phyloP scores from a whole-genome alignment of 2,113 vertebrate genomes.

The Hemiscyllium ocellatum region DNA sequence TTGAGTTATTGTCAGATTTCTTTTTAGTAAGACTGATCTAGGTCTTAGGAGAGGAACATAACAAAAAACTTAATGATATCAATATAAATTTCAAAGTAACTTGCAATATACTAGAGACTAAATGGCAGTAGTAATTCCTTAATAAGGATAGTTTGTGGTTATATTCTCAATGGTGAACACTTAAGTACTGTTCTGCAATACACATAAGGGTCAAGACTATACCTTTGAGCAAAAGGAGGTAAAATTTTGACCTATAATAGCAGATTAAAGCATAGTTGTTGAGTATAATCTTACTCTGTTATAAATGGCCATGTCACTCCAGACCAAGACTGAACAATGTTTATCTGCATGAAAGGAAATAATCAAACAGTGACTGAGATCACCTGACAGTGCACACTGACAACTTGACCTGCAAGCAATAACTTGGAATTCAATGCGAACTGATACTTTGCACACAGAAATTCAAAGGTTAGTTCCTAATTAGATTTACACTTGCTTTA shows the following conservation, averaged over 20 bases:
- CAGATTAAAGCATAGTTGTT: not conserved
- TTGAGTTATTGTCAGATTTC: not conserved
- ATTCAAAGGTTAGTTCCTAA: not conserved
- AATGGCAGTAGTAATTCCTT: not conserved
- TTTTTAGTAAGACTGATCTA: no score
- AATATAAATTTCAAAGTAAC: not conserved
- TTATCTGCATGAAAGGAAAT: conserved; percentile 6
- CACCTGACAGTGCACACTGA: not conserved
- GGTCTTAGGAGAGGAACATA: no score
- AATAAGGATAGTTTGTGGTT: not conserved
- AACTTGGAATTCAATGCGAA: not conserved
- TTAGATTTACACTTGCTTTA: not conserved
- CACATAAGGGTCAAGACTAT: not conserved
- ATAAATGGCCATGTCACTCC: not conserved
- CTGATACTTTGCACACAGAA: not conserved
- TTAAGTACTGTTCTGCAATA: not conserved
- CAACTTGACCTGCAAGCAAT: not conserved
- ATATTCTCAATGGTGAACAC: not conserved
- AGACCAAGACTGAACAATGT: not conserved
- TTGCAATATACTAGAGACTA: not conserved
- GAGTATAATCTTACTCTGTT: not conserved
- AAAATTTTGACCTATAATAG: not conserved
- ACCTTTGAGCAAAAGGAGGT: not conserved
- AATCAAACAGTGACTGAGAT: conserved; percentile 7
- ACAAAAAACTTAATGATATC: not conserved